Evolutionary conservation across 1,140 invertebrate species (phyloP), one percentile per base, ranked within the genome.

Genomic region (Patella vulgata): DNA sequence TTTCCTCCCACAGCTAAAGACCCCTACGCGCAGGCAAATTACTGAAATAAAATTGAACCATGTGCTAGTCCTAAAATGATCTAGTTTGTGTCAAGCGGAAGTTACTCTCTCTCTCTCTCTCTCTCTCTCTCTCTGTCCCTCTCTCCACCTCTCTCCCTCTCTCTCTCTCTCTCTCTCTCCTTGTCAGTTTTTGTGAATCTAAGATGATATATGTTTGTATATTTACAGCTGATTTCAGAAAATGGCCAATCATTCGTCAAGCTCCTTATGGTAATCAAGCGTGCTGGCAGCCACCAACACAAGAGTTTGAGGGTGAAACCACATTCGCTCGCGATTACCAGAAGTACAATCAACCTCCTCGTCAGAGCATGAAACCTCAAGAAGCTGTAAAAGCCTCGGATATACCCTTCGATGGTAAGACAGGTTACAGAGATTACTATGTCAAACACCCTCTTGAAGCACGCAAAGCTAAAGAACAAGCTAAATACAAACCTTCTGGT

Each of bases 211-310:
- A 12, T 48, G 39, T 52, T 40, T 57, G 52, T 64, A 40, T 52
- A 31, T 47, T 73, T 70, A 17, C 66, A 84, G 82, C 68, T 71
- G 84, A 85, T 64, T 85, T 82, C 59, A 71, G 71, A 33, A 81
- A 80, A 59, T 85, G 84, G 84, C 73, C 73, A 21, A 50, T 79
- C 31, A 63, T 63, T 14, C 55, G 59, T 27, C 71, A 70, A 23
- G 59, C 61, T 19, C 68, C 69, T 25, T 78, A 73, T 30, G 61
- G 61, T 9, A 64, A 52, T 33, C 60, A 71, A n/a, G 66, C 63
- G 28, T 62, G 61, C 9, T 82, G 81, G 81, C 48, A 61, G 44
- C 76, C 79, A 40, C 78, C 81, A 9, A 65, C 54, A 27, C 65
- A 74, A 30, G 69, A 57, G 31, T 83, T 85, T 71, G 73, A 80